Evolutionary conservation across 64 coral and sea anemone genomes (phyloP), one percentile per base, ranked within the genome.

Genomic region (Stylophora pistillata): DNA sequence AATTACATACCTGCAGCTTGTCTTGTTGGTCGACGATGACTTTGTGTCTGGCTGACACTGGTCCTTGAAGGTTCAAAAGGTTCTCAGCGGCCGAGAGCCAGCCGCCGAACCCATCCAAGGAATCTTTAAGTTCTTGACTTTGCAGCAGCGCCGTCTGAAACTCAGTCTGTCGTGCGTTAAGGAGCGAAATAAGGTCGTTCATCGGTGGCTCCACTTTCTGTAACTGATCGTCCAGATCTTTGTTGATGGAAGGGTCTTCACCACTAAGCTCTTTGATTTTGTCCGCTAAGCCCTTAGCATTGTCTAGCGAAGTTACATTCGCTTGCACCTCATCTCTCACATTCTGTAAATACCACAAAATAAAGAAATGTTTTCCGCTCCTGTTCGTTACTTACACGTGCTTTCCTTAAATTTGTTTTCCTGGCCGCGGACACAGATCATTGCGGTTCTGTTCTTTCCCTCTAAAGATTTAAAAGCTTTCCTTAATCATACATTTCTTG

Each of bases 231-330:
- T 91, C 90, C 16, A 97, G 75, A 18, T 97, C 95, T 81, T 78
- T 80, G 56, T 80, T 65, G 30, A 97, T 86, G 11, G 41, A 69
- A 10, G 74, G 81, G 61, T 97, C 95, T 31, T 97, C 88, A n/a
- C 93, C 93, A 52, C 91, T 97, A 1, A 97, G 56, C 82, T 97
- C 95, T 57, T 87, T 97, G 70, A 97, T 89, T 73, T 84, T 97
- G 14, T 97, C 95, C 20, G 91, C 90, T 82, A 97, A 34, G 1
- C 76, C 77, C 30, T 97, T 97, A 13, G 95, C 87, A 18, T 90
- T 88, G 26, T 97, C 95, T 60, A 97, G 71, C 23, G 88, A 70
- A 0, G 87, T 82, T 71, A 53, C 54, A 20, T 93, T 97, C 64
- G 81, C 85, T 73, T 93, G 82, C 16, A 92, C 91, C 68, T 97